Evolutionary conservation across 1,140 invertebrate species (phyloP), one percentile per base, ranked within the genome.

Genomic region (Drosophila punjabiensis): DNA sequence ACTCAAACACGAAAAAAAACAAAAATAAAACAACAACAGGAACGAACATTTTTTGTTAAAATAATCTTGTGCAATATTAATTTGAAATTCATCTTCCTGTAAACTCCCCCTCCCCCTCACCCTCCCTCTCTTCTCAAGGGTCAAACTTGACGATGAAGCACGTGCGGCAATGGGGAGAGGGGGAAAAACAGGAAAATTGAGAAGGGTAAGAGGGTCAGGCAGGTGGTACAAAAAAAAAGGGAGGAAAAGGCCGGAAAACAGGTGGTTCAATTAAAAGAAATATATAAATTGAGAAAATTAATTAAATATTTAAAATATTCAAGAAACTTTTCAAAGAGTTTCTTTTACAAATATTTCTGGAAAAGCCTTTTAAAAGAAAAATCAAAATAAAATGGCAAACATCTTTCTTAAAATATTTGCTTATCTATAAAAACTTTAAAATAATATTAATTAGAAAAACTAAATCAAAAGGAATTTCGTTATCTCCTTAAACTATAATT

Each of bases 41-140:
- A n/a, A 68, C 30, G 41, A 18, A 33, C 24, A 18, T 66, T 62
- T 66, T 58, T 24, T 83, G 53, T 56, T 69, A 73, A 79, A 83
- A 84, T 81, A 85, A 84, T 85, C 47, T 79, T 76, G 69, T 85
- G 82, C 70, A 74, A 84, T 75, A 86, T 86, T 79, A 79, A 86
- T 86, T 86, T 75, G 59, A 82, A 76, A 68, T 74, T 62, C 56
- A 32, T 64, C 28, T 64, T 53, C 37, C 32, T 50, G 32, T n/a
- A 7, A n/a, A 28, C 24, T 1, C 30, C n/a, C 10, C 35, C 20
- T 6, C 28, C 4, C 9, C n/a, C 35, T 10, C 4, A n/a, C n/a
- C n/a, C n/a, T n/a, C n/a, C n/a, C n/a, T n/a, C 24, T 41, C n/a
- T 7, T 10, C 1, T 48, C 30, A n/a, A n/a, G 35, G 52, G 24